Percentiles rank a stretch among this genome's conserved stretches.
Evolutionary conservation across 2,113 vertebrate genomes (phyloP).

Genomic region (Sitta europaea): DNA sequence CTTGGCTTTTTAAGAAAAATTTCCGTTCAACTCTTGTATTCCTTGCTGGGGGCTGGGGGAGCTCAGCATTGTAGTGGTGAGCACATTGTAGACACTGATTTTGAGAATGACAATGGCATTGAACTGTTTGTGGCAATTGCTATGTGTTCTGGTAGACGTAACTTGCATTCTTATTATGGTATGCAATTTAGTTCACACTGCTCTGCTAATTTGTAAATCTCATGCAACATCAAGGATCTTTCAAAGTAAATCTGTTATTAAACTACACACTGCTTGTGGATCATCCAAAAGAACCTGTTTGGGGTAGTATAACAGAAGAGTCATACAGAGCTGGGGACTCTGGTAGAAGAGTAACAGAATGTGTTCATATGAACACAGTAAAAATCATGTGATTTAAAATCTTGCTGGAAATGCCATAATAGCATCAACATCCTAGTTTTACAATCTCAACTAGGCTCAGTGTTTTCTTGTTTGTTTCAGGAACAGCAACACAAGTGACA

Average conservation of each 20-base stretch:
- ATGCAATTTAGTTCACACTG: not conserved
- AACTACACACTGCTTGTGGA: rapidly evolving
- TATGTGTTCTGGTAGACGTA: rapidly evolving
- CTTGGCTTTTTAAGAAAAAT: not conserved
- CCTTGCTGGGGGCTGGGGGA: rapidly evolving
- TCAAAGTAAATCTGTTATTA: not conserved
- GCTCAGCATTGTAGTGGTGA: rapidly evolving
- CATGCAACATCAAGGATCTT: not conserved
- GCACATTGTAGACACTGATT: rapidly evolving
- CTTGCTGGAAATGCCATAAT: not conserved
- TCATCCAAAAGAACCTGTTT: not conserved
- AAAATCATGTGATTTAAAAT: not conserved
- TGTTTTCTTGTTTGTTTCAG: not conserved
- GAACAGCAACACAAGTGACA: not conserved
- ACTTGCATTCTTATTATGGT: not conserved
- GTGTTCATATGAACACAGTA: not conserved
- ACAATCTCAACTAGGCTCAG: not conserved
- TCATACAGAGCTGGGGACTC: not conserved
- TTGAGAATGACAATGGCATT: not conserved
- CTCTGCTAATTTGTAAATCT: not conserved
- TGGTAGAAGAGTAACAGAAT: not conserved
- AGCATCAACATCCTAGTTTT: not conserved
- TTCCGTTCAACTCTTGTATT: rapidly evolving
- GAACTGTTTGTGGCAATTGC: not conserved
- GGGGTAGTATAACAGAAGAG: not conserved